A percentile compares a stretch with the other conserved stretches of the same genome.
These are phyloP conservation scores for Trichogramma dendrolimi DNA, from an alignment of 2,888 invertebrate genomes.

Conservation along the genomic window DNA sequence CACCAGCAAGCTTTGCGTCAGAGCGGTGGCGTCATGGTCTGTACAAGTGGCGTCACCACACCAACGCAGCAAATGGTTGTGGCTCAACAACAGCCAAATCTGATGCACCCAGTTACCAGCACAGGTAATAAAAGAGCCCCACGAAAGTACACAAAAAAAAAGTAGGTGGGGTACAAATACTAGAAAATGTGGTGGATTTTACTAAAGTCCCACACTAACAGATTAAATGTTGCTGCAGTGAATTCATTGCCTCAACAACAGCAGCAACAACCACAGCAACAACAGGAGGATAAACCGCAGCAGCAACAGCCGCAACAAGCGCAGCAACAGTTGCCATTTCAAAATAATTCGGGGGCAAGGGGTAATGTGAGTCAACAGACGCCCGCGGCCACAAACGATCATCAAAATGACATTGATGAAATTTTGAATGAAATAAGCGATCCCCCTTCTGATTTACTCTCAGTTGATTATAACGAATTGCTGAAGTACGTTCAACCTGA, in stretches of 20 bases:
- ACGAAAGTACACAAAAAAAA: too few species aligned
- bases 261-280: constrained; percentile 54
- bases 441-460: too few species aligned
- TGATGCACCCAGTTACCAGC: too few species aligned
- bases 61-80: constrained; percentile 53
- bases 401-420: constrained; percentile 44
- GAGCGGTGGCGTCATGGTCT: constrained; percentile 47
- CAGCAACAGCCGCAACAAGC: constrained; percentile 56
- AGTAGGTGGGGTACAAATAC: too few species aligned
- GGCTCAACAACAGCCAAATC: constrained; percentile 53
- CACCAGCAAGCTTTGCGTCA: constrained; percentile 54
- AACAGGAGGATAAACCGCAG: constrained; percentile 54
- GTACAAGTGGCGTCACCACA: constrained; percentile 45
- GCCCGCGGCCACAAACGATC: too few species aligned
- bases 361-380: too few species aligned
- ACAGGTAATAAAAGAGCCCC: too few species aligned
- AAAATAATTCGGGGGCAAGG: constrained; percentile 41
- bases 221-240: constrained; percentile 42
- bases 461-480: too few species aligned
- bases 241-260: constrained; percentile 52
- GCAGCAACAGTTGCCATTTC: constrained; percentile 58
- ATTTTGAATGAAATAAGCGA: background rate
- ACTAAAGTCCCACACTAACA: too few species aligned
- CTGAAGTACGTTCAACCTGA: too few species aligned
- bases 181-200: too few species aligned